Evolutionary conservation across 2,113 vertebrate genomes (phyloP).

Genomic region (Chaetorhynchus papuensis): DNA sequence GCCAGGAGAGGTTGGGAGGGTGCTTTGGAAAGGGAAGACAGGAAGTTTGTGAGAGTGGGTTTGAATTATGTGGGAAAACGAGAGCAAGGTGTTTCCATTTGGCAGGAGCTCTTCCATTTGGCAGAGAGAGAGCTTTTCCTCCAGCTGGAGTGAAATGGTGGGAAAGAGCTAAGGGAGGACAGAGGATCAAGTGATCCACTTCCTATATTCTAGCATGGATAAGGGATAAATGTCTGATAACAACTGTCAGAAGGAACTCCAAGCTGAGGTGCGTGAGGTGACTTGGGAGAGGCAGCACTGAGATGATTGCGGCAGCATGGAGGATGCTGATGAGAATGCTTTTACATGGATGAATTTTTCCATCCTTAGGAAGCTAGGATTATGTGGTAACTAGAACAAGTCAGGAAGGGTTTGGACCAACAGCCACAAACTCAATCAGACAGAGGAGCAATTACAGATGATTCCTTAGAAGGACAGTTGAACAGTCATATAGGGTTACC

Average conservation of each 20-base stretch:
- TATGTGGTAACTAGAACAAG: not conserved
- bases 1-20: not conserved
- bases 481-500: not conserved
- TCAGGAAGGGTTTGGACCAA: not conserved
- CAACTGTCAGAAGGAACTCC: not conserved
- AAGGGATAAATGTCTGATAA: not conserved
- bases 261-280: not conserved
- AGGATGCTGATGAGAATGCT: not conserved
- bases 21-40: not conserved
- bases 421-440: not conserved
- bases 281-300: not conserved
- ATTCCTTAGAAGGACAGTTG: not conserved
- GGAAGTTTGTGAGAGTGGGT: not conserved
- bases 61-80: not conserved
- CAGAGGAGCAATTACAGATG: not conserved
- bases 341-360: not conserved
- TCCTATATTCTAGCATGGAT: not conserved
- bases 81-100: not conserved
- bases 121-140: not conserved
- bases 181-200: not conserved
- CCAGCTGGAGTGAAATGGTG: not conserved
- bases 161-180: not conserved
- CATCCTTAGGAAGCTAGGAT: not conserved
- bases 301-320: accelerated
- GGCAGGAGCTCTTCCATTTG: not conserved